Base-by-base conservation (phyloP, 2,797 vertebrate genomes). In the Pangasius macronema region DNA sequence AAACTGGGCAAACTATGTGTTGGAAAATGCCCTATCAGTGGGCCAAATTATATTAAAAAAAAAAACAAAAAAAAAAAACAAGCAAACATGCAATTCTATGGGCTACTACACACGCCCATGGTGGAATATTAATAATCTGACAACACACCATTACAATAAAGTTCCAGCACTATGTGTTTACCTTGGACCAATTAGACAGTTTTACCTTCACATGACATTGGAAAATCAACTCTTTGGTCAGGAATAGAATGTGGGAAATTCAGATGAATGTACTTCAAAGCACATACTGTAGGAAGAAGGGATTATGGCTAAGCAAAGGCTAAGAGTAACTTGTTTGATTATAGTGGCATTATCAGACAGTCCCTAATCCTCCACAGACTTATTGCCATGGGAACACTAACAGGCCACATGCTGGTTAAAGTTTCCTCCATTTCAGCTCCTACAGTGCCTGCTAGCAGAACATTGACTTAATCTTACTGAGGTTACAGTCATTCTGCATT, bases 231-330 rank as follows among this genome's bases (percentile, higher is more conserved):
- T 82, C 83, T 42, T 82, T 73, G 61, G 70, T 77, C 86, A 57
- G 65, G 30, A 67, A 88, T 46, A 73, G 46, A 87, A 80, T 76
- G 75, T 53, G 42, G n/a, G 33, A 79, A 36, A 82, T 65, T 85
- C 81, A 72, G 90, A 91, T 91, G 91, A 94, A 90, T 88, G 75
- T 65, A 95, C 94, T 94, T 95, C 92, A 95, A 95, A 95, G 95
- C 91, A 93, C 94, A 91, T 92, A 94, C 92, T 93, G 93, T 91
- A 92, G 94, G 90, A 92, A 83, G 86, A 86, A 90, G 77, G 91
- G 94, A 94, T 95, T 93, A 93, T 16, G 39, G 77, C 51, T 88
- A 42, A 46, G 55, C 53, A 83, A 87, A 83, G 88, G 81, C 76
- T 85, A 67, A 89, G 86, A 89, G 87, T 57, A 89, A 83, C 84